Base-by-base conservation (phyloP, 2,797 vertebrate genomes). In the Oreochromis mossambicus region DNA sequence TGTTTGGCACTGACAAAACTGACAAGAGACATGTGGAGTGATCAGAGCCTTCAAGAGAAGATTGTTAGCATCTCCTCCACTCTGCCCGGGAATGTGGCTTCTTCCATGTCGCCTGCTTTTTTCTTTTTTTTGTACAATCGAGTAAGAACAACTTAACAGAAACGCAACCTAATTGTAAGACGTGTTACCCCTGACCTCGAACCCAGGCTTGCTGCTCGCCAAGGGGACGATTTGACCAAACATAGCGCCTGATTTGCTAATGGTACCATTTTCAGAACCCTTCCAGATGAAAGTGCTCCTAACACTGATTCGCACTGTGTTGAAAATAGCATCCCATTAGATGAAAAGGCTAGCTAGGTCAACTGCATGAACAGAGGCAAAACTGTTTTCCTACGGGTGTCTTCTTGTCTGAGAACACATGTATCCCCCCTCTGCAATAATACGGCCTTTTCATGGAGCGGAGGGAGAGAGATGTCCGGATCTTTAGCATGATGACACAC, bases 331-430 rank as follows among this genome's bases (percentile, higher is more conserved):
- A 89, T 86, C 78, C 84, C 85, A 80, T 87, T 80, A 90, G 89
- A 95, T 94, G 86, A 95, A 92, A 93, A 93, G 94, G 88, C 88
- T 83, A 85, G 92, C 88, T 91, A 77, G 92, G 93, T 95, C 95
- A 95, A 93, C 91, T 52, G 79, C 87, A 82, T 19, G 90, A 95
- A 95, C 94, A 95, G 94, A 95, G 92, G 88, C 90, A 93, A 95
- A 95, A 94, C 93, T 94, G 94, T 95, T 95, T 94, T 94, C 87
- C 88, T 94, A 87, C 3, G 75, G 79, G 73, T 83, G 78, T 75
- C 88, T 77, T 84, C 88, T 85, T 14, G 85, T 89, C 89, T 91
- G 88, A 82, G 81, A 94, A 91, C 91, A 90, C 90, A 82, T 82
- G 86, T 83, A 68, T 80, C 58, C 36, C 80, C 36, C 79, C 84